Percentiles rank a stretch among this genome's conserved stretches.
Conservation (phyloP, 1,140 invertebrate genomes). For the Bursaphelenchus mucronatus region DNA sequence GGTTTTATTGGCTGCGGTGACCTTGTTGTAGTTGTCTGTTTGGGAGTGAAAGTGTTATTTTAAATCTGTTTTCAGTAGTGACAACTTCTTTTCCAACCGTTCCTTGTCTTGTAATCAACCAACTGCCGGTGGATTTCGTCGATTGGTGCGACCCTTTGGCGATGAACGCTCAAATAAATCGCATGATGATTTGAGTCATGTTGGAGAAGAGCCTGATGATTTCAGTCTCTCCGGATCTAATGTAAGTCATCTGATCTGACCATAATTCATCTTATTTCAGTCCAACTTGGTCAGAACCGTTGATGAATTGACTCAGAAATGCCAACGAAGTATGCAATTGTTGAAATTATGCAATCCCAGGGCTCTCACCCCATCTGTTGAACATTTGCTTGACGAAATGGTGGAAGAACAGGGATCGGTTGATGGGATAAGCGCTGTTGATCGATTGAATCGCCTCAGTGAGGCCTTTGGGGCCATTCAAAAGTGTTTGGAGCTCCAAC, state of each 20-base stretch:
- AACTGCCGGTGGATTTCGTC: slow-evolving; percentile 7
- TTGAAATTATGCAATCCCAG: slow-evolving; percentile 45
- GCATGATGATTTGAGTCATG: slow-evolving; percentile 43
- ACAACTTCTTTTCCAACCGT: slow-evolving; percentile 32
- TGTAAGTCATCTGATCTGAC: not conserved
- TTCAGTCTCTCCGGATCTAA: slow-evolving; percentile 24
- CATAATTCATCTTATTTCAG: slow-evolving; percentile 23
- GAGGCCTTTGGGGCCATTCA: slow-evolving; percentile 45
- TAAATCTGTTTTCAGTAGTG: slow-evolving; percentile 22
- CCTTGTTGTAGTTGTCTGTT: not conserved
- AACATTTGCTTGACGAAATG: slow-evolving; percentile 39
- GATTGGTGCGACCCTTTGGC: slow-evolving; percentile 21
- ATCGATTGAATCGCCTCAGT: slow-evolving; percentile 33
- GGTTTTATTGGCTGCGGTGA: slow-evolving; percentile 12
- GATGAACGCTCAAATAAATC: slow-evolving; percentile 45
- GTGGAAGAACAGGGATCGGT: slow-evolving; percentile 25
- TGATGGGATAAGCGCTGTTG: not conserved
- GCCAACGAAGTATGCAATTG: slow-evolving; percentile 38
- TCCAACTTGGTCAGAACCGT: slow-evolving; percentile 35
- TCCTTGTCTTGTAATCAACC: slow-evolving; percentile 33
- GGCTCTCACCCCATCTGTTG: slow-evolving; percentile 42
- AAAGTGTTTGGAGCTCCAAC: slow-evolving; percentile 43
- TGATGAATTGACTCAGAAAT: slow-evolving; percentile 45
- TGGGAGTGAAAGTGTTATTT: not conserved
- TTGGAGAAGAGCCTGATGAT: slow-evolving; percentile 38